Conservation (phyloP, 2,113 vertebrate species). For the Mola mola region DNA sequence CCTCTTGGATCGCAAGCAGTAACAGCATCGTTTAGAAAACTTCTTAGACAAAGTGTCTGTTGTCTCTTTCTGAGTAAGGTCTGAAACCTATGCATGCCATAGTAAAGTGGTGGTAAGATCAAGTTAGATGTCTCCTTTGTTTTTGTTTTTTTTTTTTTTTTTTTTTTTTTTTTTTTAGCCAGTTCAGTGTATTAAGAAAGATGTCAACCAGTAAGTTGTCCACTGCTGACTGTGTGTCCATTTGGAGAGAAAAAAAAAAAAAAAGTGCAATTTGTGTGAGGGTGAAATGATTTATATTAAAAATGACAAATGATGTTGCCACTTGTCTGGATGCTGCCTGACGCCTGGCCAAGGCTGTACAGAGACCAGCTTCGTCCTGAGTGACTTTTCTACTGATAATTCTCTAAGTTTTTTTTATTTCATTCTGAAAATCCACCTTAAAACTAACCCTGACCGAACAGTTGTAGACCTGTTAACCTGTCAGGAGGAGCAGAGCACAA, state of each 20-base stretch:
- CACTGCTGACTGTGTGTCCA: conserved; percentile 69
- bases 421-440: too few relatives aligned
- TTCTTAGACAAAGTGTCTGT: conserved; percentile 66
- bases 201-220: conserved; percentile 69
- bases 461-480: too few relatives aligned
- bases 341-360: conserved; percentile 11
- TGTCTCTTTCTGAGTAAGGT: conserved; percentile 67
- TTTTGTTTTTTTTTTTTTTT: conserved; percentile 35
- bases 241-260: conserved; percentile 58
- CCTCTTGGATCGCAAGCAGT: conserved; percentile 42
- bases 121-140: conserved; percentile 75
- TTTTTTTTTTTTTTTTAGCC: conserved; percentile 59
- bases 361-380: too few relatives aligned
- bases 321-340: conserved; percentile 60
- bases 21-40: conserved; percentile 57
- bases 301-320: conserved; percentile 55
- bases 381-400: too few relatives aligned
- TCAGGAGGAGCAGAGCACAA: too few relatives aligned
- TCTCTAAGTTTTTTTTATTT: too few relatives aligned
- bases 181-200: conserved; percentile 58
- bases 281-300: conserved; percentile 77
- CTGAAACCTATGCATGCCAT: conserved; percentile 75
- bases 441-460: too few relatives aligned
- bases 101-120: conserved; percentile 76
- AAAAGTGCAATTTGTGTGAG: conserved; percentile 76